Evolutionary conservation across 2,888 invertebrate genomes (phyloP), one percentile per base, ranked within the genome.

Genomic region (Drosophila planitibia): DNA sequence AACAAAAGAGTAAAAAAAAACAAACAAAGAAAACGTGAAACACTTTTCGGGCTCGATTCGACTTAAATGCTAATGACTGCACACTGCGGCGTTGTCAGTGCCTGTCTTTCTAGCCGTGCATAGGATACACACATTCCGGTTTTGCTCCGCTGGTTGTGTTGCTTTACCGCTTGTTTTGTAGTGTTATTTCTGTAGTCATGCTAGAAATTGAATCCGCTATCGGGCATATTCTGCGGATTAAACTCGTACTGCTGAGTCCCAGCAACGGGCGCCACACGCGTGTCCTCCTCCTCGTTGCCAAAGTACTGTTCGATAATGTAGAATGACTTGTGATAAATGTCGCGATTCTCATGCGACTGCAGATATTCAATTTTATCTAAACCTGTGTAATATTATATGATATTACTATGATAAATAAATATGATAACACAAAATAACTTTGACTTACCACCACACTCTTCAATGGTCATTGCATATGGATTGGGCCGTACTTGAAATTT

Each of bases 341-440:
- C 99, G 93, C 97, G 95, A 92, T 99, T 99, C 93, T 98, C 98
- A 93, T 99, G 99, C 53, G 98, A 98, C 93, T 99, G 99, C 61
- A 99, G 95, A 94, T 97, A 99, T 94, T 99, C 99, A 83, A 99
- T 98, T 95, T 99, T 99, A 93, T 99, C 99, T 93, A 99, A 95
- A 92, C 99, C 98, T 98, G 91, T 98, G 91, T 19, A 70, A 47
- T 12, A 1, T 60, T 6, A 33, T 12, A 35, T 35, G 35, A 16
- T 35, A 16, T 16, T 35, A 35, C 35, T 35, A 14, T 35, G 35
- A 35, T 35, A 14, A 35, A 14, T 35, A 14, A 4, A 4, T 35
- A 35, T 35, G 14, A 16, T 35, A 5, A 51, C 19, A 12, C 22
- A 14, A 16, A 7, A 25, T 25, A 5, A 37, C 16, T 1, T 16